Evolutionary conservation across 2,797 vertebrate species (phyloP).

Genomic region (Pelodytes ibericus): DNA sequence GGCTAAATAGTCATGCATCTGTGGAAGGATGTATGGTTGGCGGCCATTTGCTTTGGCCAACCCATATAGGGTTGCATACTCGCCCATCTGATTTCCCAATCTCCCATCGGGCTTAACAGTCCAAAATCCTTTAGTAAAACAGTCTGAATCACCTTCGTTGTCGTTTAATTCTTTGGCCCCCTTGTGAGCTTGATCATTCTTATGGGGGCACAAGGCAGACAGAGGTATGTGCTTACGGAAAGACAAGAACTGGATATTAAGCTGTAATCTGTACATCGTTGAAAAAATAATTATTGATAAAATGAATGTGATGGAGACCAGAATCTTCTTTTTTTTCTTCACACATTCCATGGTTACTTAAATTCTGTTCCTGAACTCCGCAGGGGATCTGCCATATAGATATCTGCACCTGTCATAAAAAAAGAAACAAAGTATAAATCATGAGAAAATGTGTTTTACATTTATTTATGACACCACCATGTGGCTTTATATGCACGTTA

Average conservation of each 20-base stretch:
- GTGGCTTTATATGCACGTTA: no score
- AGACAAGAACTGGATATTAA: slow-evolving; percentile 14
- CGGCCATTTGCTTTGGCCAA: slow-evolving; percentile 61
- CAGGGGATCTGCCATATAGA: slow-evolving; percentile 12
- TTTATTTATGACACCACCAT: no score
- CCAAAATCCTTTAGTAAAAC: slow-evolving; percentile 54
- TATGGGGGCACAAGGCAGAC: slow-evolving; percentile 14
- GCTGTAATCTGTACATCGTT: slow-evolving; percentile 32
- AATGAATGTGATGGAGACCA: slow-evolving; percentile 1
- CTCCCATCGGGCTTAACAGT: slow-evolving; percentile 58
- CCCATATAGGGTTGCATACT: slow-evolving; percentile 62
- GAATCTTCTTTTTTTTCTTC: slow-evolving; percentile 35
- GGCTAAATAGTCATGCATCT: slow-evolving; percentile 57
- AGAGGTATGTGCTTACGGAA: slow-evolving; percentile 7
- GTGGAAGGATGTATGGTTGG: slow-evolving; percentile 58
- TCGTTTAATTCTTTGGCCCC: background rate
- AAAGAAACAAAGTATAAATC: slow-evolving; percentile 11
- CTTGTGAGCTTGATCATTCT: background rate
- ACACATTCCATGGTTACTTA: slow-evolving; percentile 25
- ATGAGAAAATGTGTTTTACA: no score
- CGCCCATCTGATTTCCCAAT: slow-evolving; percentile 64
- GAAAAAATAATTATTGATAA: slow-evolving; percentile 12
- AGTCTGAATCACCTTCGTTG: background rate
- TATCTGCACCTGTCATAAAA: slow-evolving; percentile 17
- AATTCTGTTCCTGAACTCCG: background rate